A percentile compares a stretch with the other conserved stretches of the same genome.
Conservation (phyloP, 2,113 vertebrate genomes). For the Guaruba guarouba region DNA sequence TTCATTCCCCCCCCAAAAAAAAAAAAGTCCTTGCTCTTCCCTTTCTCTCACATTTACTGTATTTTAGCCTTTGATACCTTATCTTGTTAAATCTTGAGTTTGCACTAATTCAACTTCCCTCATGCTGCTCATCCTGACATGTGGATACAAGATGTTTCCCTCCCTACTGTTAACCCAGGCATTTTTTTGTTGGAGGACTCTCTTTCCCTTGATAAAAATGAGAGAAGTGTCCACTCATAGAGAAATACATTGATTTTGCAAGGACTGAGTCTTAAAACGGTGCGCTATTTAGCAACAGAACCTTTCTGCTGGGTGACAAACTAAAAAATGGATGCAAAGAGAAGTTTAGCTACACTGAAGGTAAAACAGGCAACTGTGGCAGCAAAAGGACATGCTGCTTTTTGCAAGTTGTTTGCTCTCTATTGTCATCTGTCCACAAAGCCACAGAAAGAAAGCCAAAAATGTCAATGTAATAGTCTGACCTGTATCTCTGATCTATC, state of each 20-base stretch:
- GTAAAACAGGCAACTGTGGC: neutral
- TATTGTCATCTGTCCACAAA: neutral
- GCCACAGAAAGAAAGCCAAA: neutral
- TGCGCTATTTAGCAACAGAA: neutral
- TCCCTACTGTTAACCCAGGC: neutral
- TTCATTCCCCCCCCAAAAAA: rapidly evolving
- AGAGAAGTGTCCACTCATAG: neutral
- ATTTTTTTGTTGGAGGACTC: neutral
- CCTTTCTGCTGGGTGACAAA: neutral
- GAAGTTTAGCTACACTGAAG: neutral
- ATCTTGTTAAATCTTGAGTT: neutral
- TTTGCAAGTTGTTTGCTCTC: neutral
- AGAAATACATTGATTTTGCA: neutral
- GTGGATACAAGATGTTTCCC: neutral
- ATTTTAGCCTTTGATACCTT: neutral
- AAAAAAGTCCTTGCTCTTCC: neutral
- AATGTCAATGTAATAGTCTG: neutral
- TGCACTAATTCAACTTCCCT: neutral
- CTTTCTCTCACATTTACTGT: neutral
- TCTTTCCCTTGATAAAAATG: neutral
- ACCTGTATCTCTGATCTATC: neutral
- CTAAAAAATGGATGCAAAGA: neutral
- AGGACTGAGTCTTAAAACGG: neutral
- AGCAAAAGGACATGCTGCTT: neutral
- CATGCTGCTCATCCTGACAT: neutral